Evolutionary conservation across 2,113 vertebrate genomes (phyloP).

Genomic region (Terrapene triunguis): DNA sequence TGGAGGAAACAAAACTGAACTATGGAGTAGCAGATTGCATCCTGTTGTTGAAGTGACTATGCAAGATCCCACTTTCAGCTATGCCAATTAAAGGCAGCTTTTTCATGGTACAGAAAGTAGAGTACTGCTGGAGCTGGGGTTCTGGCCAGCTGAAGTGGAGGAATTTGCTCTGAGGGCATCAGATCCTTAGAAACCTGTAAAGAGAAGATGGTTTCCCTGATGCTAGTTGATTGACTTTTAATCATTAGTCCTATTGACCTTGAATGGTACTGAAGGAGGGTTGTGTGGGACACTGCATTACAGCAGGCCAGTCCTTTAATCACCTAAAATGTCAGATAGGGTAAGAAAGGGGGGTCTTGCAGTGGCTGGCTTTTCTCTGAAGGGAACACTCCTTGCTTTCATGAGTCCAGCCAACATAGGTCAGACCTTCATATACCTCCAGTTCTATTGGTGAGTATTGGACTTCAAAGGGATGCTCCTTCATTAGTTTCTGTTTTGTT

Average conservation of each 20-base stretch:
- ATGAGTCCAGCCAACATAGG: background rate
- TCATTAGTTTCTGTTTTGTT: constrained; percentile 10
- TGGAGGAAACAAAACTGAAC: background rate
- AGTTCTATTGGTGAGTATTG: background rate
- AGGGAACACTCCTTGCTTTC: background rate
- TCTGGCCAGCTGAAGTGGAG: background rate
- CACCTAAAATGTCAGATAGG: background rate
- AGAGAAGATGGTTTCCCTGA: background rate
- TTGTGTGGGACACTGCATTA: background rate
- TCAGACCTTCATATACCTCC: background rate
- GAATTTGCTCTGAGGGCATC: background rate
- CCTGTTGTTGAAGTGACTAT: constrained; percentile 28
- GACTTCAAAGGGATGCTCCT: background rate
- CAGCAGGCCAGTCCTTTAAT: background rate
- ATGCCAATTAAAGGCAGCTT: background rate
- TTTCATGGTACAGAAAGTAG: background rate
- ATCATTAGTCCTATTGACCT: background rate
- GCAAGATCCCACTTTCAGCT: background rate
- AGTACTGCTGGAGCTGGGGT: background rate
- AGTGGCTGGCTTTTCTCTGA: background rate
- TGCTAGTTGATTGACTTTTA: background rate
- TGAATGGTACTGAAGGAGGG: background rate
- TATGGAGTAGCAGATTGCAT: background rate
- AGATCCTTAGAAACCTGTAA: background rate
- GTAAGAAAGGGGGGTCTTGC: background rate